Evolutionary conservation across 2,113 vertebrate species (phyloP).

Genomic region (Pseudorhombus dupliciocellatus): DNA sequence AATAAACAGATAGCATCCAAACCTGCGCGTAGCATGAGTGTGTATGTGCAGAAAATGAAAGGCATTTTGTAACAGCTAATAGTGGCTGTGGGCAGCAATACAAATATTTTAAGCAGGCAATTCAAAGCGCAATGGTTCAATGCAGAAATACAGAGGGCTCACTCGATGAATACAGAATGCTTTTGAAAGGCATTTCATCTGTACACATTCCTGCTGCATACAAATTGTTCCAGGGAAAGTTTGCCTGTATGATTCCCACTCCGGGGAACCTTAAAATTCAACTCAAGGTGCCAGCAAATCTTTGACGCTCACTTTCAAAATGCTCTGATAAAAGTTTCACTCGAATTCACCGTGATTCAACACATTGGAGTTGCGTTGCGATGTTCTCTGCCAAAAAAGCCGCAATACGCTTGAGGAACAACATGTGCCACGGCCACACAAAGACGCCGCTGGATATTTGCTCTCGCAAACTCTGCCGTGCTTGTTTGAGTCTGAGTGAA

Average conservation of each 20-base stretch:
- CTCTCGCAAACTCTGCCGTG: background rate
- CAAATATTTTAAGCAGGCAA: conserved; percentile 65
- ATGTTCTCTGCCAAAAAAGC: conserved; percentile 6
- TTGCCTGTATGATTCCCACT: conserved; percentile 44
- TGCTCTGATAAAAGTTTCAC: conserved; percentile 29
- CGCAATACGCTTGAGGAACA: background rate
- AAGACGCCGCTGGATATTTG: too few species aligned
- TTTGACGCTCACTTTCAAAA: conserved; percentile 46
- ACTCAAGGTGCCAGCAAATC: conserved; percentile 48
- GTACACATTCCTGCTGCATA: conserved; percentile 63
- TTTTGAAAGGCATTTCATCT: conserved; percentile 63
- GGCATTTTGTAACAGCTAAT: conserved; percentile 54
- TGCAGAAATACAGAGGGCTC: conserved; percentile 55
- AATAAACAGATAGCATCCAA: conserved; percentile 64
- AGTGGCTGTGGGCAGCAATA: conserved; percentile 48
- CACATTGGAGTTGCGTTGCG: conserved; percentile 16
- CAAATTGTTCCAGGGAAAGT: conserved; percentile 58
- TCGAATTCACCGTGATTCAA: conserved; percentile 45
- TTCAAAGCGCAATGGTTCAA: conserved; percentile 58
- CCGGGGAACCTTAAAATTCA: conserved; percentile 62
- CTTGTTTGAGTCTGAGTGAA: background rate
- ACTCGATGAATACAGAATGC: conserved; percentile 68
- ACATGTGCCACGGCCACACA: background rate
- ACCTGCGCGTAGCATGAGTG: background rate
- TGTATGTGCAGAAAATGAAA: conserved; percentile 36